Conservation (phyloP, 1,140 invertebrate species). For the Bilobella aurantiaca region DNA sequence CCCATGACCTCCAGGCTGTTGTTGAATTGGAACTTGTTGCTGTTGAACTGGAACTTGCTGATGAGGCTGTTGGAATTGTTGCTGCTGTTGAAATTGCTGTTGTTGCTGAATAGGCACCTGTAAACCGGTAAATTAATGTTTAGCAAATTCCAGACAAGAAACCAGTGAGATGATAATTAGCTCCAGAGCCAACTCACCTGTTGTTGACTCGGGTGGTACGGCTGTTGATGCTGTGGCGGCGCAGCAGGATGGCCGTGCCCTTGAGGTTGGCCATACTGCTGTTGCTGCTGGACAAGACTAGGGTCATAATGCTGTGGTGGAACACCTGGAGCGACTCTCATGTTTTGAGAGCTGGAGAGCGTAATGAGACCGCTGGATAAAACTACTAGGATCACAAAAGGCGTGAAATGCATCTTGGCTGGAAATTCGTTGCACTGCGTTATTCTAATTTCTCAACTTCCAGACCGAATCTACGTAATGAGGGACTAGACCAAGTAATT, state of each 20-base stretch:
- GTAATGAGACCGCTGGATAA: neutral
- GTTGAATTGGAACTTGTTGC: slow-evolving; percentile 35
- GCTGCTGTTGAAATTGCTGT: slow-evolving; percentile 11
- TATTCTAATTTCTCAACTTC: no score
- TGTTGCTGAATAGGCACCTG: slow-evolving; percentile 17
- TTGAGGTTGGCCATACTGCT: slow-evolving; percentile 6
- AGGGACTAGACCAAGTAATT: no score
- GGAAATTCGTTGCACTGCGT: no score
- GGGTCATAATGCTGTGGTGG: slow-evolving; percentile 27
- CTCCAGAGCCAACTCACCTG: no score
- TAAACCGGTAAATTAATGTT: neutral
- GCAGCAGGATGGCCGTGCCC: slow-evolving; percentile 38
- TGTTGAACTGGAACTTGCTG: slow-evolving; percentile 34
- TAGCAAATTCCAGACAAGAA: neutral
- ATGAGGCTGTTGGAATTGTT: slow-evolving; percentile 25
- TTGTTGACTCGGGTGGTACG: slow-evolving; percentile 35
- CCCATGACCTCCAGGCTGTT: slow-evolving; percentile 25
- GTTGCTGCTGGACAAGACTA: neutral
- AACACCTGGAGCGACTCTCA: slow-evolving; percentile 29
- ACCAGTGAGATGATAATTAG: no score
- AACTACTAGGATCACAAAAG: no score
- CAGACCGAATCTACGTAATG: no score
- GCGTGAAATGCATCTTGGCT: no score
- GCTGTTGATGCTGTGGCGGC: slow-evolving; percentile 35
- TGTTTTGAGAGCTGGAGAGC: neutral